Percentiles rank a stretch among this genome's conserved stretches.
Evolutionary conservation across 2,797 vertebrate species (phyloP).

Genomic region (Phoxinus dragarum): DNA sequence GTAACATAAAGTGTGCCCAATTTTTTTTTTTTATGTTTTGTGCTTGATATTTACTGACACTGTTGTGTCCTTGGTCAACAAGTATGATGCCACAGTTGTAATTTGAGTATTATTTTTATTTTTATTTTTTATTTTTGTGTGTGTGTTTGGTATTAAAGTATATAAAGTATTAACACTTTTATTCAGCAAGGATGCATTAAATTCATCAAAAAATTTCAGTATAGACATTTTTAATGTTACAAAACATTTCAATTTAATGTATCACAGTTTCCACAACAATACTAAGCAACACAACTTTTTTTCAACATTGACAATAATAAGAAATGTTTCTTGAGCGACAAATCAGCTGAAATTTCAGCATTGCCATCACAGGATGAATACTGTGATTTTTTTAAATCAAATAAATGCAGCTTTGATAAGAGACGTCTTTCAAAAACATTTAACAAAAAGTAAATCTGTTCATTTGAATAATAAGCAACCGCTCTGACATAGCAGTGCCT

Average conservation of each 20-base stretch:
- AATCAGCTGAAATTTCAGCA: background rate
- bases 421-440: background rate
- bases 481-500: background rate
- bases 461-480: background rate
- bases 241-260: background rate
- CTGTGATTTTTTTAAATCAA: background rate
- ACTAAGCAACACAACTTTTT: background rate
- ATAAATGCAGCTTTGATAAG: background rate
- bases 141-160: background rate
- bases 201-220: background rate
- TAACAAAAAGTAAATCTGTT: background rate
- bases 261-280: background rate
- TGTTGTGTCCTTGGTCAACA: background rate
- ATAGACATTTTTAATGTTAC: background rate
- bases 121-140: background rate
- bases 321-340: background rate
- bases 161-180: background rate
- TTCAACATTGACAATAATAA: background rate
- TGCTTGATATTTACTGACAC: background rate
- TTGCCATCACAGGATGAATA: background rate
- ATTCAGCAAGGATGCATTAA: background rate
- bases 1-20: background rate
- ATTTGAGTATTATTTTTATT: background rate
- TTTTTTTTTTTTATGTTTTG: background rate
- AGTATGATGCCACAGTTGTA: background rate